Evolutionary conservation across 2,888 invertebrate genomes (phyloP).

Genomic region (Tuberolachnus salignus): DNA sequence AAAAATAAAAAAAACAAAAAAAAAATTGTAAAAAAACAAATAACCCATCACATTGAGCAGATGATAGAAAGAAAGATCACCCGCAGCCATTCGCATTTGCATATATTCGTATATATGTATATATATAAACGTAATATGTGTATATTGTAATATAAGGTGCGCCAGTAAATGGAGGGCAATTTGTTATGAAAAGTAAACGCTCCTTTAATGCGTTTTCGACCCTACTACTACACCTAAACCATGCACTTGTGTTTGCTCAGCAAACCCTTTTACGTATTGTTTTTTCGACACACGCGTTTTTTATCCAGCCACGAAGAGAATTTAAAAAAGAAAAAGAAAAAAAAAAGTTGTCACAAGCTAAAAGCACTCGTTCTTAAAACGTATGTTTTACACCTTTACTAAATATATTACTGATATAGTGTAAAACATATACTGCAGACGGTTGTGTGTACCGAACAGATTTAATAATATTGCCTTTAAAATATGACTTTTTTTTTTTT

Average conservation of each 20-base stretch:
- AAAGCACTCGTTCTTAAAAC: slow-evolving; percentile 37
- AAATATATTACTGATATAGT: not conserved
- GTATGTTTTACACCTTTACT: not conserved
- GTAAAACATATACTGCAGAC: not conserved
- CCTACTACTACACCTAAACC: slow-evolving; percentile 46
- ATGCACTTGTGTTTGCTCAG: slow-evolving; percentile 50
- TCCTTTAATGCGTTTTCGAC: slow-evolving; percentile 55
- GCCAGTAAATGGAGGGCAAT: slow-evolving; percentile 47
- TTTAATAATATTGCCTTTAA: not conserved
- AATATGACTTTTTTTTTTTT: slow-evolving; percentile 4
- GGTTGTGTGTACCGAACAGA: not conserved
- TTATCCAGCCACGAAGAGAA: not conserved
- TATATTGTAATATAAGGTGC: slow-evolving; percentile 45
- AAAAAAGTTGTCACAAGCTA: slow-evolving; percentile 35
- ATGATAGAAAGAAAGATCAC: slow-evolving; percentile 44
- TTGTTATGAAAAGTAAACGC: slow-evolving; percentile 56
- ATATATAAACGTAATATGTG: slow-evolving; percentile 23
- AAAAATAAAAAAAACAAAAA: slow-evolving; percentile 11
- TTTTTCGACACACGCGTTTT: slow-evolving; percentile 47
- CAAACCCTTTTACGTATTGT: slow-evolving; percentile 53
- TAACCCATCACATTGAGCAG: slow-evolving; percentile 46
- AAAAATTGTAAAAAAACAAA: slow-evolving; percentile 46
- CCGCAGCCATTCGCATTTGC: slow-evolving; percentile 53
- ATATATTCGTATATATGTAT: slow-evolving; percentile 32
- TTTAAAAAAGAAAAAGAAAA: slow-evolving; percentile 1